Conservation (phyloP, 1,140 invertebrate genomes). For the Holcopasites calliopsidis region DNA sequence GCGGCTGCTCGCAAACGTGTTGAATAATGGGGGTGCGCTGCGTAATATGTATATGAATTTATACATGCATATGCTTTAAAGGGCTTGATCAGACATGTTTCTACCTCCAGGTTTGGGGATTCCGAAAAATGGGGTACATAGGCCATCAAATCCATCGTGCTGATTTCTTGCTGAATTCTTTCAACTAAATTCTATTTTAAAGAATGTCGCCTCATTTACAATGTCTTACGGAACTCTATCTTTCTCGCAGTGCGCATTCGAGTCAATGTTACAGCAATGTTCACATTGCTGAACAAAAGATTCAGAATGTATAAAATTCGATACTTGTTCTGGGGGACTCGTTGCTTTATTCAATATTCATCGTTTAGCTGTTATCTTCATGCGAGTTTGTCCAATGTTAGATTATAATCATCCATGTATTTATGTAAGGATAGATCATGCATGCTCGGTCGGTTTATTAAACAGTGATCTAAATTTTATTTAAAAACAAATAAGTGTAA, state of each 20-base stretch:
- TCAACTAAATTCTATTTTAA: too few relatives aligned
- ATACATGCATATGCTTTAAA: not conserved
- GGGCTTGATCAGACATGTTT: too few relatives aligned
- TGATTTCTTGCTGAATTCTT: not conserved
- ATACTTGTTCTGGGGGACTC: not conserved
- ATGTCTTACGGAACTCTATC: too few relatives aligned
- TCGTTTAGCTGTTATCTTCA: not conserved
- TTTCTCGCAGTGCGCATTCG: not conserved
- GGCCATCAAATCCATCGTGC: slow-evolving; percentile 49
- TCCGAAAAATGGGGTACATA: slow-evolving; percentile 42
- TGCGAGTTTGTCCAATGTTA: not conserved
- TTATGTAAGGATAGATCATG: not conserved
- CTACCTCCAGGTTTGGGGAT: slow-evolving; percentile 15
- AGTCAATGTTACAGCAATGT: not conserved
- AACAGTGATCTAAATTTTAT: slow-evolving; percentile 59
- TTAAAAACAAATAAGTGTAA: slow-evolving; percentile 58
- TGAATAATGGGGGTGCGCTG: slow-evolving; percentile 36
- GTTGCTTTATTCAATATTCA: not conserved
- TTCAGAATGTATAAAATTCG: slow-evolving; percentile 4
- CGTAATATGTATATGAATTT: not conserved
- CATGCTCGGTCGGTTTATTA: slow-evolving; percentile 5
- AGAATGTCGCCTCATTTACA: too few relatives aligned
- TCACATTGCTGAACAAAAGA: too few relatives aligned
- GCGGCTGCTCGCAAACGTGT: slow-evolving; percentile 59
- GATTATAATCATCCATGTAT: not conserved